A percentile compares a stretch with the other conserved stretches of the same genome.
Conservation (phyloP, 2,113 vertebrate species). For the Pantherophis guttatus region DNA sequence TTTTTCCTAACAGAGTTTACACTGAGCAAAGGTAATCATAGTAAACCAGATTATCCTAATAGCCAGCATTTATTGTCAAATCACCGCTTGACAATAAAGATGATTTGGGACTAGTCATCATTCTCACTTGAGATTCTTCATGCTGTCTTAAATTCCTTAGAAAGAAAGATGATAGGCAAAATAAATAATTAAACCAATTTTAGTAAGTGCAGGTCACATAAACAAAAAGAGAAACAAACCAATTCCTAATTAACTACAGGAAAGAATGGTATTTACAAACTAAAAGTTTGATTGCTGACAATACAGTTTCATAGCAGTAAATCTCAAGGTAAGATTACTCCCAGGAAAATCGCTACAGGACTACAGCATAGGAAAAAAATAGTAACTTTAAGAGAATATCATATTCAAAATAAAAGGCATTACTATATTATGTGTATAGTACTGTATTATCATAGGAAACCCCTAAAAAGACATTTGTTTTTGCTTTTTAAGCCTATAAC, state of each 20-base stretch:
- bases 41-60: neutral
- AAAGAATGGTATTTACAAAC: neutral
- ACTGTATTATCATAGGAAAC: neutral
- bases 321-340: neutral
- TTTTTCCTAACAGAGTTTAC: neutral
- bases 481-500: conserved; percentile 16
- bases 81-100: neutral
- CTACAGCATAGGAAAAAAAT: neutral
- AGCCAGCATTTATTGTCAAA: neutral
- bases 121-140: neutral
- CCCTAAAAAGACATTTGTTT: neutral
- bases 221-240: neutral
- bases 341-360: neutral
- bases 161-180: neutral
- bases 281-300: neutral
- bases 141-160: neutral
- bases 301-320: neutral
- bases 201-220: neutral
- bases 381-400: neutral
- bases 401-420: neutral
- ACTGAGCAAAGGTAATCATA: neutral
- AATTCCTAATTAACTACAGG: neutral
- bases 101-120: neutral
- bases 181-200: neutral
- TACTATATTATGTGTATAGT: neutral